A percentile compares a stretch with the other conserved stretches of the same genome.
phyloP scores from a whole-genome alignment of 2,797 vertebrate genomes.

The Aselliscus stoliczkanus region DNA sequence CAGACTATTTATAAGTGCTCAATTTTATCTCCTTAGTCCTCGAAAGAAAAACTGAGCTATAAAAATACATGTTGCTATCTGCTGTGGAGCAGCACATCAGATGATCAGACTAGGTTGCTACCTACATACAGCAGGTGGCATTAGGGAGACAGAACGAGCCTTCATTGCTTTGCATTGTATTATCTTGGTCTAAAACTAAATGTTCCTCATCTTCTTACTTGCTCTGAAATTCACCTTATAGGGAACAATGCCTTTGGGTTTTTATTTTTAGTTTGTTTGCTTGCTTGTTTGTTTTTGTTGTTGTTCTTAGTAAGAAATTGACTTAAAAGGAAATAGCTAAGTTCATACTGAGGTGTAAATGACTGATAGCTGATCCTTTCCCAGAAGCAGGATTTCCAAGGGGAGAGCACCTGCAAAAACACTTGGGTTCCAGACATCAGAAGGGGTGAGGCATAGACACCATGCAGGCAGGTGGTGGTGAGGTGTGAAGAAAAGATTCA shows the following conservation, averaged over 20 bases:
- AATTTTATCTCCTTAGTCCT: not conserved
- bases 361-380: not conserved
- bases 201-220: not conserved
- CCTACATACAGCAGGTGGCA: fast-evolving
- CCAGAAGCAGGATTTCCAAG: not conserved
- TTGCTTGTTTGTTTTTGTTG: not conserved
- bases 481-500: not conserved
- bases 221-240: not conserved
- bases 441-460: not conserved
- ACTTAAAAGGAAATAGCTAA: not conserved
- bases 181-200: not conserved
- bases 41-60: not conserved
- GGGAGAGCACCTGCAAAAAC: not conserved
- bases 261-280: not conserved
- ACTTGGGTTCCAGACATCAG: not conserved
- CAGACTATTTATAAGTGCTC: not conserved
- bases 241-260: not conserved
- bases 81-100: not conserved
- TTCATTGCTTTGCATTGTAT: not conserved
- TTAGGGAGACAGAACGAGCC: not conserved
- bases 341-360: not conserved
- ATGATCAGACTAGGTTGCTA: not conserved
- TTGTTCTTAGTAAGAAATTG: not conserved
- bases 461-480: not conserved
- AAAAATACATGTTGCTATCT: not conserved